Evolutionary conservation across 1,140 invertebrate species (phyloP).

Genomic region (Heliconius congener): DNA sequence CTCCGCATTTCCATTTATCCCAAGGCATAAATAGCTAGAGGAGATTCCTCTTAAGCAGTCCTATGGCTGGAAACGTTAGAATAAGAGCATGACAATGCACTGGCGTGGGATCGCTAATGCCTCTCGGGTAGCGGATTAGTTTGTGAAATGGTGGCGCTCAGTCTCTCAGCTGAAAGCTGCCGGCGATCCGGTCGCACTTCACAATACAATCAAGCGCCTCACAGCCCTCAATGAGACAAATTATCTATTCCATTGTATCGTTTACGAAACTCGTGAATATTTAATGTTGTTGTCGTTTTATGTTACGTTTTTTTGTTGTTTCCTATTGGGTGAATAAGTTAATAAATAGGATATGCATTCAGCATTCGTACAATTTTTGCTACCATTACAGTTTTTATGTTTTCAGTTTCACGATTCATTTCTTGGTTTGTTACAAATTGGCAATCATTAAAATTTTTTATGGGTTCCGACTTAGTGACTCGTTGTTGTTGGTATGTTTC

Average conservation of each 20-base stretch:
- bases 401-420: too few species aligned
- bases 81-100: constrained; percentile 59
- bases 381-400: too few species aligned
- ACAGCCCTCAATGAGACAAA: constrained; percentile 31
- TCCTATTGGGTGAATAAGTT: too few species aligned
- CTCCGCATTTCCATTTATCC: constrained; percentile 11
- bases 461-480: too few species aligned
- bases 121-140: constrained; percentile 65
- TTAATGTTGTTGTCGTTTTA: not conserved
- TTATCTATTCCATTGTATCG: constrained; percentile 17
- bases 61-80: constrained; percentile 48
- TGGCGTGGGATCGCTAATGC: constrained; percentile 61
- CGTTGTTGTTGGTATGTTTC: too few species aligned
- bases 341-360: too few species aligned
- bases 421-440: too few species aligned
- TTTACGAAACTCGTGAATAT: constrained; percentile 7
- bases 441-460: too few species aligned
- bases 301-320: not conserved
- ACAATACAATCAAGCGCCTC: constrained; percentile 57
- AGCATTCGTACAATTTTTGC: too few species aligned
- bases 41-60: constrained; percentile 38
- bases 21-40: constrained; percentile 25
- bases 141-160: constrained; percentile 63
- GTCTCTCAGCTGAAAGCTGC: constrained; percentile 60
- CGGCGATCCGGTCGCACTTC: constrained; percentile 56